These are phyloP conservation scores for Scelioninae gen. 2 DNA, from an alignment of 2,888 invertebrate species.

Conservation along the genomic window DNA sequence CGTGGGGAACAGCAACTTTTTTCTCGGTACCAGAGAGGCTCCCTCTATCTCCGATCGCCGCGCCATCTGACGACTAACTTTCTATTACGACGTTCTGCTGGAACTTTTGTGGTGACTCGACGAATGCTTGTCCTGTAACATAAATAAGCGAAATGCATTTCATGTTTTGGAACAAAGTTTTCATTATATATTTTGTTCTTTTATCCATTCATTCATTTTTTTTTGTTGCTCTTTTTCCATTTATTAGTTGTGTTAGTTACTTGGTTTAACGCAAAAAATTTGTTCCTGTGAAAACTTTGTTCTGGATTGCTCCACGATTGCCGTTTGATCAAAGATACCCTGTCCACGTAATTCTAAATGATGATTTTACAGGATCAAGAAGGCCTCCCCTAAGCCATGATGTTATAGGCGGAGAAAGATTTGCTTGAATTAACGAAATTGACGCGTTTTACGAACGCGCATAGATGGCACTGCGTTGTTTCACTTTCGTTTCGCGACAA, in stretches of 20 bases:
- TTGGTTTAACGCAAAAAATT: conserved; percentile 13
- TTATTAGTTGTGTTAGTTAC: conserved; percentile 40
- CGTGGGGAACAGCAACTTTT: not conserved
- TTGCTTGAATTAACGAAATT: conserved; percentile 7
- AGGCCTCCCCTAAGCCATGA: conserved; percentile 13
- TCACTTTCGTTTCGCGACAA: too few relatives aligned
- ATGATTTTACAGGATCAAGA: conserved; percentile 23
- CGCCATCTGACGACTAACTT: conserved; percentile 32
- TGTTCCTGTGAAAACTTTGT: conserved; percentile 50
- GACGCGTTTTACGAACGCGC: too few relatives aligned
- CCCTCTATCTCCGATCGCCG: not conserved
- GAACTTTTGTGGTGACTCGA: conserved; percentile 73
- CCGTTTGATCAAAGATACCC: too few relatives aligned
- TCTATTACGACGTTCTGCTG: conserved; percentile 67
- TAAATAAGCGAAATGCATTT: conserved; percentile 56
- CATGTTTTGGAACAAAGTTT: conserved; percentile 59
- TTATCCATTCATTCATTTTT: conserved; percentile 1
- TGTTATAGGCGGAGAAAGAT: conserved; percentile 5
- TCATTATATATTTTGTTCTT: conserved; percentile 19
- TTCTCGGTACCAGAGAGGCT: not conserved
- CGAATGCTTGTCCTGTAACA: conserved; percentile 72
- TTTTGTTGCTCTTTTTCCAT: conserved; percentile 1
- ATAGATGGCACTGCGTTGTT: too few relatives aligned
- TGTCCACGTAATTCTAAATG: conserved; percentile 1
- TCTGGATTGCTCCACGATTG: conserved; percentile 14